These are phyloP conservation scores for Porphyrio hochstetteri DNA, from an alignment of 2,113 vertebrate genomes.

Conservation along the genomic window DNA sequence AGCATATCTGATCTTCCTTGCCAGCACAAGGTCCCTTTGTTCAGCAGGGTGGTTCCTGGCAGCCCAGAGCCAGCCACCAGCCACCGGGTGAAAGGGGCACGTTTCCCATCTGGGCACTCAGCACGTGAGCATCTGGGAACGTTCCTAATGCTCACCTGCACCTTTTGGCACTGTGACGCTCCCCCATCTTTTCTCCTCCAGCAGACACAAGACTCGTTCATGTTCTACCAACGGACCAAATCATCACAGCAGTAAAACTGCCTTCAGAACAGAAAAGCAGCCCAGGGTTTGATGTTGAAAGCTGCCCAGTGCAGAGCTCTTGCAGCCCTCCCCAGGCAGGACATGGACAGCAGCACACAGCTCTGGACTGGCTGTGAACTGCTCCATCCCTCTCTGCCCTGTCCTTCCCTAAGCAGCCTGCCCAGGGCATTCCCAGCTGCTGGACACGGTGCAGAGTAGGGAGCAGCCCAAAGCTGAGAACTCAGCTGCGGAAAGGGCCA, in stretches of 20 bases:
- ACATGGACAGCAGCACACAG: neutral
- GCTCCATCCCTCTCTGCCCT: neutral
- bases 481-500: rapidly evolving
- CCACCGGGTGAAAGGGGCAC: neutral
- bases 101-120: neutral
- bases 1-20: neutral
- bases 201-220: neutral
- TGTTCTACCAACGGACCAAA: neutral
- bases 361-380: neutral
- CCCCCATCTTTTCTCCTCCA: neutral
- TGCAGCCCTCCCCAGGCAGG: neutral
- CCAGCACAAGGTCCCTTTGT: neutral
- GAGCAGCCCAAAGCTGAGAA: rapidly evolving
- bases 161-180: neutral
- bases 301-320: neutral
- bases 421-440: neutral
- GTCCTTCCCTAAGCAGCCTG: neutral
- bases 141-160: neutral
- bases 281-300: neutral
- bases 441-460: neutral
- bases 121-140: neutral
- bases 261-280: neutral
- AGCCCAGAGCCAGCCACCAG: neutral
- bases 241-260: neutral
- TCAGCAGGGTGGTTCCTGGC: neutral